These are phyloP conservation scores for Pangasianodon gigas DNA, from an alignment of 2,113 vertebrate genomes.

Conservation along the genomic window DNA sequence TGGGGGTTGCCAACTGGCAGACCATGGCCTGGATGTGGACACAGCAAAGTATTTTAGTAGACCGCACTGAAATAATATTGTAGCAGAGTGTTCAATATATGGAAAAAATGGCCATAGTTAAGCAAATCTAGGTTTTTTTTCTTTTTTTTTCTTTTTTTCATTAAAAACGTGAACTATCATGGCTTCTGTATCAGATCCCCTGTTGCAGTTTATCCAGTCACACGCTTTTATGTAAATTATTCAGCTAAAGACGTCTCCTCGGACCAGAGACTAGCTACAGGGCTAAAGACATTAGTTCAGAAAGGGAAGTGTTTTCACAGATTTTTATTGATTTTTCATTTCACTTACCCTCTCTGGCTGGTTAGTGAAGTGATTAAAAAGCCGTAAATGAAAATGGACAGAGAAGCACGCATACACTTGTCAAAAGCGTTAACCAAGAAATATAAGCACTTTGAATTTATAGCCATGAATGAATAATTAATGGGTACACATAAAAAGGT, in stretches of 20 bases:
- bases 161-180: background rate
- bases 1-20: background rate
- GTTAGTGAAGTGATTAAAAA: background rate
- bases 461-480: background rate
- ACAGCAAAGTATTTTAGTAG: background rate
- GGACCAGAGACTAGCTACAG: background rate
- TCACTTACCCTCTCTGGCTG: background rate
- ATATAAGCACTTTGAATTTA: background rate
- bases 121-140: background rate
- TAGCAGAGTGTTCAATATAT: background rate
- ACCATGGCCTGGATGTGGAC: background rate
- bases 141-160: no score
- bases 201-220: background rate
- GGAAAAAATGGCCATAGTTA: background rate
- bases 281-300: background rate
- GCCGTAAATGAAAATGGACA: background rate
- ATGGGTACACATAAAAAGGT: background rate
- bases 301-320: background rate
- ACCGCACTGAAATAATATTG: background rate
- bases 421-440: background rate
- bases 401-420: background rate
- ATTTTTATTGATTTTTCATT: background rate
- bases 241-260: background rate
- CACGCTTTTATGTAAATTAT: background rate
- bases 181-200: background rate